Evolutionary conservation across 2,888 invertebrate species (phyloP), one percentile per base, ranked within the genome.

Genomic region (Gibbula magus): DNA sequence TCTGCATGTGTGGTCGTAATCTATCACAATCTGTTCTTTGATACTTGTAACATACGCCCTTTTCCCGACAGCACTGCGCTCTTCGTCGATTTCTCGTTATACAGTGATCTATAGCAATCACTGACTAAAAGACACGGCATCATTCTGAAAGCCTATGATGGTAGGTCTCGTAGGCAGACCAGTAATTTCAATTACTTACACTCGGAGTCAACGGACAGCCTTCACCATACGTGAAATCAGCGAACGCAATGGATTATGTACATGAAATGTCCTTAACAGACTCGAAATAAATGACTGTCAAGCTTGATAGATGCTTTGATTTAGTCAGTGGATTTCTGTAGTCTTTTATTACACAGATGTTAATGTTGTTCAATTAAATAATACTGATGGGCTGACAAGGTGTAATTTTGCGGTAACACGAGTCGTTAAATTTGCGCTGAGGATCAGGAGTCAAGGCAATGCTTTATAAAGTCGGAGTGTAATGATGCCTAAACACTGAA

Each of bases 1-100:
- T 61, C 61, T 61, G 61, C 61, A 61, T 61, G 61, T 61, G 61
- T 61, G 61, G 61, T 61, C 61, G 61, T 29, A 61, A 61, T 61
- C 29, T 61, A 61, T 61, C 61, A 61, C 61, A 61, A 61, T 61
- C 61, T 29, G 29, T 25, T 61, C 61, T 61, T 61, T 61, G 61
- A 61, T 29, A 61, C 13, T 61, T 61, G 61, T 29, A 61, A 25
- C 29, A 29, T 61, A 61, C 61, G 61, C 25, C 61, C 25, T n/a
- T 25, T 29, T 10, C 29, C 61, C 25, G 61, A 61, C 61, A 61
- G 61, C 25, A 61, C 25, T 61, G 61, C 3, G 29, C 18, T 25
- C 25, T 25, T 29, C 29, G 25, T 61, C 61, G 61, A 61, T 61
- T 61, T 61, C 61, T 61, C 61, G 61, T 61, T 61, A 61, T 25